Conservation (phyloP, 2,113 vertebrate species). For the Crotalus helleri region DNA sequence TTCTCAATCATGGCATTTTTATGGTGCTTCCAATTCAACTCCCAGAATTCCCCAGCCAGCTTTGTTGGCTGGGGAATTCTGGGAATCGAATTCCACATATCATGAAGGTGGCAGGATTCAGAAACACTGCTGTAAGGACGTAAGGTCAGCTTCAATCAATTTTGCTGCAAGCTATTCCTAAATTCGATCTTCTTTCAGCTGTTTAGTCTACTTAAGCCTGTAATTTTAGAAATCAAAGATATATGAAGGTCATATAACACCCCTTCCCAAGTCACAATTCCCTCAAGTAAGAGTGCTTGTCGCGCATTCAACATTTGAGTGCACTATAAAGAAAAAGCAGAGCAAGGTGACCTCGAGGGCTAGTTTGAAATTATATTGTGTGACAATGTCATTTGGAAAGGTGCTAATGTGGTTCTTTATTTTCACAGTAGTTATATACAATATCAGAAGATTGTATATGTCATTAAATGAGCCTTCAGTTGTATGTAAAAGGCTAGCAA, state of each 20-base stretch:
- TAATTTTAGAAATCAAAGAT: conserved; percentile 7
- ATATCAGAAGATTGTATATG: background rate
- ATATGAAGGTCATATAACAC: background rate
- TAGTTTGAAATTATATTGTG: background rate
- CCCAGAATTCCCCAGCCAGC: background rate
- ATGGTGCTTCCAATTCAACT: background rate
- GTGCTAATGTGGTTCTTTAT: background rate
- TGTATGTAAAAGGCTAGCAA: background rate
- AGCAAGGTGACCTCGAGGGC: conserved; percentile 3
- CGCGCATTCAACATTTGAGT: background rate
- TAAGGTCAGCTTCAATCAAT: background rate
- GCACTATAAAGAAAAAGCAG: background rate
- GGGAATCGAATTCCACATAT: background rate
- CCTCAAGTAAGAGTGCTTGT: background rate
- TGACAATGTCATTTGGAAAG: background rate
- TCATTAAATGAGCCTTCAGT: background rate
- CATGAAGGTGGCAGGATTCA: background rate
- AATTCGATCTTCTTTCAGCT: background rate
- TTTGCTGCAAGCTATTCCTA: background rate
- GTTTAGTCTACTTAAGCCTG: background rate
- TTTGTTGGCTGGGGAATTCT: background rate
- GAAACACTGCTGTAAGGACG: background rate
- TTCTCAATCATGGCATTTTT: background rate
- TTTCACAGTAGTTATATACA: background rate
- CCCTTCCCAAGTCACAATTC: background rate